A percentile compares a stretch with the other conserved stretches of the same genome.
These are phyloP conservation scores for roundworm (Caenorhabditis elegans) DNA, from an alignment of 1,140 invertebrate species.

Conservation along the genomic window DNA sequence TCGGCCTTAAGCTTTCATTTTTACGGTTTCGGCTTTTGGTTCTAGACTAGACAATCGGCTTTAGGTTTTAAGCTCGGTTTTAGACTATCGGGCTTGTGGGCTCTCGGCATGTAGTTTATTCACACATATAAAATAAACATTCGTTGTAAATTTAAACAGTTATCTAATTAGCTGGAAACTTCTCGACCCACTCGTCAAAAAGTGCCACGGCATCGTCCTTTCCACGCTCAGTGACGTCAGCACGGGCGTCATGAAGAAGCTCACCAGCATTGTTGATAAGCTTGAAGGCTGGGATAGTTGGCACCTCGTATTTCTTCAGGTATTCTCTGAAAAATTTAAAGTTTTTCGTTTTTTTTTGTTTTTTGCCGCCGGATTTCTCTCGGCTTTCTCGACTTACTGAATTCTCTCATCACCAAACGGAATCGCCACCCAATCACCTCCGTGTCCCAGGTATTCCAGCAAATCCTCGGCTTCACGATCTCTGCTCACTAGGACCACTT, in stretches of 20 bases:
- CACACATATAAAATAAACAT: too few relatives aligned
- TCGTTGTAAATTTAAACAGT: not conserved
- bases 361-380: too few relatives aligned
- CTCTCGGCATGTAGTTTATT: too few relatives aligned
- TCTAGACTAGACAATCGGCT: too few relatives aligned
- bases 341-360: too few relatives aligned
- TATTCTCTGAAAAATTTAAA: slow-evolving; percentile 11
- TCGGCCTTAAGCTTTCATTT: too few relatives aligned
- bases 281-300: slow-evolving; percentile 39
- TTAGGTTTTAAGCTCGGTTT: too few relatives aligned
- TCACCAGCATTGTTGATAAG: slow-evolving; percentile 11
- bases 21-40: too few relatives aligned
- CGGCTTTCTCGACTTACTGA: too few relatives aligned
- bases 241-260: not conserved
- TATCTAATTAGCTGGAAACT: not conserved
- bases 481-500: slow-evolving; percentile 64
- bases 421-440: slow-evolving; percentile 67
- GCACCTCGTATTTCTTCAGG: slow-evolving; percentile 34
- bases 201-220: slow-evolving; percentile 15
- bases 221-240: slow-evolving; percentile 31
- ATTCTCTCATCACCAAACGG: slow-evolving; percentile 54
- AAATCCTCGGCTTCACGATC: slow-evolving; percentile 63
- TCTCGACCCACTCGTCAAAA: slow-evolving; percentile 27
- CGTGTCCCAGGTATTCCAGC: slow-evolving; percentile 65
- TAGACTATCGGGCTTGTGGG: too few relatives aligned